Base-by-base conservation (phyloP, 2,888 invertebrate species). In the Doris montereyensis region DNA sequence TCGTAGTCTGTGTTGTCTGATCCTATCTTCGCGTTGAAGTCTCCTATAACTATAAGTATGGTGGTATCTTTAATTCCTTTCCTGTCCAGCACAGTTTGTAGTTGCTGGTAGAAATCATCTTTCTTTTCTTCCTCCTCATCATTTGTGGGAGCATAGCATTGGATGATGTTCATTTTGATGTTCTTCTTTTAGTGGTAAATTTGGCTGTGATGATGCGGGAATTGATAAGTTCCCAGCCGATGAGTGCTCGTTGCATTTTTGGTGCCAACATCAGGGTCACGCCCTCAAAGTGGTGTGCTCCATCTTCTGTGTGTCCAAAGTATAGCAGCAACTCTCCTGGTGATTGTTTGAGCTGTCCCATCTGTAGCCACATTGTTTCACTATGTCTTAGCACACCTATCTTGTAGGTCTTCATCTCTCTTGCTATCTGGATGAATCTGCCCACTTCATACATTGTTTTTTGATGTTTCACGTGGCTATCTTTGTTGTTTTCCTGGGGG, bases 1-100 rank as follows among this genome's bases (percentile, higher is more conserved):
- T 76, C 75, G 34, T 76, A 76, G n/a, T 60, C 70, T 67, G 76
- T 76, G 70, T 76, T 79, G 75, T 75, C 75, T 30, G 21, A 8
- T 62, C 75, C 75, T 24, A 75, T 62, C 75, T 75, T 75, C 62
- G 75, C 75, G n/a, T 75, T 75, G 52, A 32, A 8, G 34, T 62
- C 75, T 62, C 62, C 73, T 62, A 62, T 75, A 13, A 75, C 2
- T 4, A 75, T 62, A 34, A 4, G 60, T 21, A 75, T 21, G 30
- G 52, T 58, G 8, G 34, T 71, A n/a, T n/a, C n/a, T n/a, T n/a
- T n/a, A n/a, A n/a, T n/a, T n/a, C 28, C 26, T 73, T 10, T 10
- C 35, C 13, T 52, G 10, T 73, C 73, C 2, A 73, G 8, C 10
- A 73, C 58, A 8, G 3, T 24, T 57, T 78, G 78, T 24, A 78